Evolutionary conservation across 2,113 vertebrate genomes (phyloP).

Genomic region (Typhlomys cinereus): DNA sequence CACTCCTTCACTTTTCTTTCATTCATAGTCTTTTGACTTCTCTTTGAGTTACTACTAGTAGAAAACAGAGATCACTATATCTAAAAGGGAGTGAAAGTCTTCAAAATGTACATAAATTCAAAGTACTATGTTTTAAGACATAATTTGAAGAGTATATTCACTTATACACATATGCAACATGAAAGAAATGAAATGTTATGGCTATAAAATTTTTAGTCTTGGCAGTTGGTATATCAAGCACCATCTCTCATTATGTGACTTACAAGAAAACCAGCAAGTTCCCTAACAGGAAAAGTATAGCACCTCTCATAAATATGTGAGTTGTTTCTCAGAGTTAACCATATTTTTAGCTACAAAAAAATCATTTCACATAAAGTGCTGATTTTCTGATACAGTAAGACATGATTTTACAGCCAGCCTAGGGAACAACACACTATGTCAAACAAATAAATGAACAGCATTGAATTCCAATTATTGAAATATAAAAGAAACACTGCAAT

Average conservation of each 20-base stretch:
- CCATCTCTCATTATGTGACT: not conserved
- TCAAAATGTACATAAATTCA: not conserved
- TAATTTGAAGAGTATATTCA: not conserved
- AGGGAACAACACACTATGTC: not conserved
- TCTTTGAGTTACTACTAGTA: not conserved
- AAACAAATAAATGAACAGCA: not conserved
- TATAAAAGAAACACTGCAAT: not conserved
- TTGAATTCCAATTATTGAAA: not conserved
- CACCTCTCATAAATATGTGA: not conserved
- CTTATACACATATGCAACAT: not conserved
- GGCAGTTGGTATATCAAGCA: not conserved
- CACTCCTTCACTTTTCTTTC: not conserved
- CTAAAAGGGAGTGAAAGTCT: not conserved
- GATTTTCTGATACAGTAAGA: no score
- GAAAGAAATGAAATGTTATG: not conserved
- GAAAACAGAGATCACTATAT: not conserved
- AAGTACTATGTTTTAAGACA: not conserved
- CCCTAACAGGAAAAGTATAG: accelerated
- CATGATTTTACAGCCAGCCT: not conserved
- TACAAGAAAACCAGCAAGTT: not conserved
- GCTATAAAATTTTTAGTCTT: not conserved
- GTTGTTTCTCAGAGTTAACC: not conserved
- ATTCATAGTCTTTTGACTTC: accelerated
- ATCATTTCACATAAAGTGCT: no score
- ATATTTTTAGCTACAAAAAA: not conserved